Conservation (phyloP, 1,140 invertebrate genomes). For the Chymomyza costata region DNA sequence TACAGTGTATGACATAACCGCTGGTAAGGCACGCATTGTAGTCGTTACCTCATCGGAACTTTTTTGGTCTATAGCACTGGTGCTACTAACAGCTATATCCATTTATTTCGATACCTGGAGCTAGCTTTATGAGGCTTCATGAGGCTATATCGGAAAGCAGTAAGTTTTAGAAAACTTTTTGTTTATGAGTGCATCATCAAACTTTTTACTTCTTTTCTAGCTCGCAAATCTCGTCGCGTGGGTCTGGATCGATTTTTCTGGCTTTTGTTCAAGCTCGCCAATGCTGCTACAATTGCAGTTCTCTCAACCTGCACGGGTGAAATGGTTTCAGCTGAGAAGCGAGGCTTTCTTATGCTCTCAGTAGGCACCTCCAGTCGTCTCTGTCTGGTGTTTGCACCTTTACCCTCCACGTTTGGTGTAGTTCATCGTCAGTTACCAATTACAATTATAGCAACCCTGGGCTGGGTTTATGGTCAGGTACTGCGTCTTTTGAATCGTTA, state of each 20-base stretch:
- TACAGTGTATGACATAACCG: conserved; percentile 47
- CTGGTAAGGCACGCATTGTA: conserved; percentile 43
- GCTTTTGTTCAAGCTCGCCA: conserved; percentile 25
- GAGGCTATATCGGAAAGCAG: conserved; percentile 18
- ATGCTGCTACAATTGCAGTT: conserved; percentile 19
- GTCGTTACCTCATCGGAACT: conserved; percentile 51
- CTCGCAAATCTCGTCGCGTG: conserved; percentile 1
- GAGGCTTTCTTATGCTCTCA: conserved; percentile 15
- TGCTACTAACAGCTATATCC: conserved; percentile 47
- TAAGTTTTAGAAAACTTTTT: too few species aligned
- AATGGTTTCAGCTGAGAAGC: conserved; percentile 23
- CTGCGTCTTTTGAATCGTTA: conserved; percentile 22
- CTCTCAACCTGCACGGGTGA: conserved; percentile 30
- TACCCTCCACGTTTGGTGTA: conserved; percentile 4
- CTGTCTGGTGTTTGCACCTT: conserved; percentile 28
- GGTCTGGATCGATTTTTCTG: conserved; percentile 26
- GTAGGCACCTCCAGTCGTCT: conserved; percentile 24
- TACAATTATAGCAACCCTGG: conserved; percentile 22
- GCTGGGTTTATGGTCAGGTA: conserved; percentile 13
- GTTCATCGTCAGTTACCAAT: conserved; percentile 28
- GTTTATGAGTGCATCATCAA: too few species aligned
- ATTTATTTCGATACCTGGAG: conserved; percentile 52
- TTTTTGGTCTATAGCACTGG: conserved; percentile 61
- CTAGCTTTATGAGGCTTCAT: conserved; percentile 45
- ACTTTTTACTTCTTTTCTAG: too few species aligned